phyloP scores from a whole-genome alignment of 2,797 vertebrate genomes.

The Onychomys arenicola region DNA sequence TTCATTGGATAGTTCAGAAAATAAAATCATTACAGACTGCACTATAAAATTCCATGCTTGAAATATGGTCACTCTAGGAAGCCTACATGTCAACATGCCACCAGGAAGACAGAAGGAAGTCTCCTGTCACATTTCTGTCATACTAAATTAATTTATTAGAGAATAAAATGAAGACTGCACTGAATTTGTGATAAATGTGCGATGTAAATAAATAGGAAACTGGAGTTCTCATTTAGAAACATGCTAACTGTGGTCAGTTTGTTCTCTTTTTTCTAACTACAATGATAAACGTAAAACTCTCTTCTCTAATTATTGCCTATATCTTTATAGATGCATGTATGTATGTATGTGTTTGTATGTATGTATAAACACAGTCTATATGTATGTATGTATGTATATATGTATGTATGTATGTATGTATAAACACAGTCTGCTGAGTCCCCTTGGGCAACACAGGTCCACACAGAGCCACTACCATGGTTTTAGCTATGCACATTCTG shows the following conservation, averaged over 20 bases:
- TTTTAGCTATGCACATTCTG: neutral
- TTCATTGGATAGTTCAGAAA: conserved; percentile 21
- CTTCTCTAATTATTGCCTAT: neutral
- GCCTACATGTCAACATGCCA: conserved; percentile 22
- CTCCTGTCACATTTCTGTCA: neutral
- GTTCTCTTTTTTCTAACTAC: neutral
- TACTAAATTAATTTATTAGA: conserved; percentile 37
- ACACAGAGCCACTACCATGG: neutral
- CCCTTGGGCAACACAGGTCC: neutral
- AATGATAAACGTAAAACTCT: neutral
- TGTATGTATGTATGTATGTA: neutral
- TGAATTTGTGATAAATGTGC: neutral
- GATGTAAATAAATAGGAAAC: conserved; percentile 34
- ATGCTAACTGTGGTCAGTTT: neutral
- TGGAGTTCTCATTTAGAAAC: conserved; percentile 22
- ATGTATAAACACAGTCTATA: neutral
- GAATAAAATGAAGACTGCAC: neutral
- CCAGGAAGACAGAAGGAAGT: neutral
- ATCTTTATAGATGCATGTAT: neutral
- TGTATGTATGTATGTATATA: neutral
- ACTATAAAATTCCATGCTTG: conserved; percentile 60
- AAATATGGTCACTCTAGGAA: conserved; percentile 18
- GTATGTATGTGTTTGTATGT: neutral
- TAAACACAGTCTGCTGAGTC: neutral
- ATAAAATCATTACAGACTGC: neutral